Evolutionary conservation across 2,113 vertebrate genomes (phyloP).

Genomic region (Callithrix jacchus): DNA sequence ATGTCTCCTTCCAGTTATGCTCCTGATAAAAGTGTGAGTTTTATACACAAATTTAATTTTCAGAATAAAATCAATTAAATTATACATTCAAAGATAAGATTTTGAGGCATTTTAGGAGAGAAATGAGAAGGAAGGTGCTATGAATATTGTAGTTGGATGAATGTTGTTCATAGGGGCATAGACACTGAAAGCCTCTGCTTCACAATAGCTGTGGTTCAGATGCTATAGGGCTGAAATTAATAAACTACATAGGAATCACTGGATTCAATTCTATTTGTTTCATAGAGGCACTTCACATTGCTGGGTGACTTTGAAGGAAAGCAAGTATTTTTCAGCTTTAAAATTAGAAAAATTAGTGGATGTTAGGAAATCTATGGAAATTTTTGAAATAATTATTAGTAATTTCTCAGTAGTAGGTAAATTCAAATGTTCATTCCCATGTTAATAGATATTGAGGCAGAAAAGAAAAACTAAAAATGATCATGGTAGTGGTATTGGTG

Average conservation of each 20-base stretch:
- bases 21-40: not conserved
- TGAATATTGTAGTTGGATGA: not conserved
- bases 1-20: not conserved
- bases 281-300: not conserved
- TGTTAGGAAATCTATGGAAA: not conserved
- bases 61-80: not conserved
- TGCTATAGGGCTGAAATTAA: not conserved
- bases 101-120: not conserved
- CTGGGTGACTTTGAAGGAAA: slow-evolving; percentile 6
- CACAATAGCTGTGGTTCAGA: not conserved
- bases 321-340: slow-evolving; percentile 22
- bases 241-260: not conserved
- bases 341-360: slow-evolving; percentile 11
- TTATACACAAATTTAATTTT: not conserved
- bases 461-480: not conserved
- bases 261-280: not conserved
- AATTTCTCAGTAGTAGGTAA: not conserved
- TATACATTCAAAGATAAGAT: not conserved
- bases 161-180: not conserved
- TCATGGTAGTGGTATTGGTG: not conserved
- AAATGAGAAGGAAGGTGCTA: not conserved
- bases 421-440: not conserved
- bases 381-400: not conserved
- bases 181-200: not conserved
- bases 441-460: not conserved